These are phyloP conservation scores for Acanthochromis polyacanthus DNA, from an alignment of 2,113 vertebrate genomes.

Conservation along the genomic window DNA sequence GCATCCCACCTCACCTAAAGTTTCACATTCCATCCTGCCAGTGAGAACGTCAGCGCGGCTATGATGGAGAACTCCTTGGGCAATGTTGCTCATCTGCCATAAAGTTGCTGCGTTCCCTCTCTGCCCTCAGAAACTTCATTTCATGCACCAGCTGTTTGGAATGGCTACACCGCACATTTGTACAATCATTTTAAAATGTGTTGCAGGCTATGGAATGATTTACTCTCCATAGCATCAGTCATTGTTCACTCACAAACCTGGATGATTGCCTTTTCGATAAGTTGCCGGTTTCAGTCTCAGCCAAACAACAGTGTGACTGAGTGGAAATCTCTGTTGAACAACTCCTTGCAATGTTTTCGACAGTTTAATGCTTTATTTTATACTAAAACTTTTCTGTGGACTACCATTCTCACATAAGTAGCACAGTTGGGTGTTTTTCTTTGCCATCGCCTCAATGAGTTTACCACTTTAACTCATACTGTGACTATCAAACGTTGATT, in stretches of 20 bases:
- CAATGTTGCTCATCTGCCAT: constrained; percentile 27
- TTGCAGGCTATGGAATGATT: constrained; percentile 23
- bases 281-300: neutral
- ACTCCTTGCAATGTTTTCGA: neutral
- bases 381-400: neutral
- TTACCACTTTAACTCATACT: neutral
- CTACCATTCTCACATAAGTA: no score
- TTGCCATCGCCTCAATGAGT: constrained; percentile 3
- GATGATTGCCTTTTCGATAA: constrained; percentile 22
- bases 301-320: neutral
- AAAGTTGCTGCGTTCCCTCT: constrained; percentile 29
- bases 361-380: neutral
- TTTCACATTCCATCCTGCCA: neutral
- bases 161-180: constrained; percentile 31
- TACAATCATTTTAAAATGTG: constrained; percentile 33
- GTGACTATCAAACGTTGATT: neutral
- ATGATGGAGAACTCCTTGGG: constrained; percentile 6
- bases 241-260: constrained; percentile 32
- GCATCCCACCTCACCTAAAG: neutral
- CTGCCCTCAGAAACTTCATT: constrained; percentile 59
- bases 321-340: neutral
- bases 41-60: constrained; percentile 5
- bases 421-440: neutral
- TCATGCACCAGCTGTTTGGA: constrained; percentile 67
- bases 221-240: constrained; percentile 28